Base-by-base conservation (phyloP, 2,113 vertebrate genomes). In the Trinectes maculatus region DNA sequence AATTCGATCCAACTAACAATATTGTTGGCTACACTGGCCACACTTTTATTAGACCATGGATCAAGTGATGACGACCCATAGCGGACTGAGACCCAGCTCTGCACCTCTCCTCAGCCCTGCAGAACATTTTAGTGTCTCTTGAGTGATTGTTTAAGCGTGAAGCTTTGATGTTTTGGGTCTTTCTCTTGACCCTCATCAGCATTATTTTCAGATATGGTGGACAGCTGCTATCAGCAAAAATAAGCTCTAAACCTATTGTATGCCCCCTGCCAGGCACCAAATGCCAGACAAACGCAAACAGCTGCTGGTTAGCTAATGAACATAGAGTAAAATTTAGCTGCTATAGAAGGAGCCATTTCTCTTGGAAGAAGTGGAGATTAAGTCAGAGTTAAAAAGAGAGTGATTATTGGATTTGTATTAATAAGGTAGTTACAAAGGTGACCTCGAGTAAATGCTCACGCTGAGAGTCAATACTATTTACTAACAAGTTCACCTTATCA, bases 361-460 rank as follows among this genome's bases (percentile, higher is more conserved):
- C n/a, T n/a, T n/a, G n/a, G n/a, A 5, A 28, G 7, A 28, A 28
- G 49, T 53, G 51, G 24, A 46, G 36, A 39, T 36, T 18, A 47
- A 33, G 73, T 36, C 12, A 49, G n/a, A 64, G n/a, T 8, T 39
- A 24, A 39, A 29, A 28, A n/a, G 10, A 39, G 18, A 56, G 39
- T 56, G 19, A 61, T 22, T 51, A 39, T n/a, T 33, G 25, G 29
- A 21, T 3, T 66, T 22, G 29, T 8, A 58, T 15, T 67, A 40
- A 48, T 8, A 9, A 34, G n/a, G 29, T 48, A 13, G 24, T 49
- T 8, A 49, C 8, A 58, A 18, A 57, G 4, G 8, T 8, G 15
- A 16, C 29, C 18, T 43, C 1, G 43, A 43, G 10, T 21, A 7
- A 44, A 53, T 40, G 33, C 33, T 48, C 18, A 40, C 39, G 28